These are phyloP conservation scores for Lepidocyrtinus sp. DNA, from an alignment of 2,888 invertebrate species.

Conservation along the genomic window DNA sequence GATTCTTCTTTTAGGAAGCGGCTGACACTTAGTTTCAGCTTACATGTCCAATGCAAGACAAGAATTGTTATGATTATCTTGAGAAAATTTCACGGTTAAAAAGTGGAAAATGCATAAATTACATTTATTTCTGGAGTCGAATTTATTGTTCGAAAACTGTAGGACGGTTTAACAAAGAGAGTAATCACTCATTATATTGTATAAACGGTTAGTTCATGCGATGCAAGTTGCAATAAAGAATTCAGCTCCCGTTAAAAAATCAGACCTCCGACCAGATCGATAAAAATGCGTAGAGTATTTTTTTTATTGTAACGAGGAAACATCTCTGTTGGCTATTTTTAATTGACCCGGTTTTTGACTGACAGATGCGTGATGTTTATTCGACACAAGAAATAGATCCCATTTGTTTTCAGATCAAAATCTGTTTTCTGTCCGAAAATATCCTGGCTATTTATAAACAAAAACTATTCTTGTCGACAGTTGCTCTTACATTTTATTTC, in stretches of 20 bases:
- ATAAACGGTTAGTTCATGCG: no score
- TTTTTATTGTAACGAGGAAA: constrained; percentile 9
- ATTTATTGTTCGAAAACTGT: no score
- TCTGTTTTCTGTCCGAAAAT: background rate
- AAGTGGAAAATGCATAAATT: no score
- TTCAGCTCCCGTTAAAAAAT: background rate
- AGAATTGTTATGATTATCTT: no score
- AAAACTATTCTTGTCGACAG: background rate
- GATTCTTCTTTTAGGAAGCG: constrained; percentile 9
- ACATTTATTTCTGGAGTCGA: no score
- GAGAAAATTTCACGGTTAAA: no score
- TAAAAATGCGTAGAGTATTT: background rate
- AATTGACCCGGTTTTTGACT: constrained; percentile 27
- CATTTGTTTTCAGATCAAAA: background rate
- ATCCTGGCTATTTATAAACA: background rate
- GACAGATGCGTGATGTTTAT: constrained; percentile 2
- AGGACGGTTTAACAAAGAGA: no score
- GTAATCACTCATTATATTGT: constrained; percentile 1
- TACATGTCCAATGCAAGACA: background rate
- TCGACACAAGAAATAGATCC: constrained; percentile 12
- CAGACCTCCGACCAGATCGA: no score
- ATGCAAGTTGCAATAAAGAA: constrained; percentile 1
- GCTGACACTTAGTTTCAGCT: background rate
- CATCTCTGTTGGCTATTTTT: constrained; percentile 34
- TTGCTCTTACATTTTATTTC: background rate